phyloP scores from a whole-genome alignment of 2,888 invertebrate genomes.

The Sepioteuthis lessoniana region DNA sequence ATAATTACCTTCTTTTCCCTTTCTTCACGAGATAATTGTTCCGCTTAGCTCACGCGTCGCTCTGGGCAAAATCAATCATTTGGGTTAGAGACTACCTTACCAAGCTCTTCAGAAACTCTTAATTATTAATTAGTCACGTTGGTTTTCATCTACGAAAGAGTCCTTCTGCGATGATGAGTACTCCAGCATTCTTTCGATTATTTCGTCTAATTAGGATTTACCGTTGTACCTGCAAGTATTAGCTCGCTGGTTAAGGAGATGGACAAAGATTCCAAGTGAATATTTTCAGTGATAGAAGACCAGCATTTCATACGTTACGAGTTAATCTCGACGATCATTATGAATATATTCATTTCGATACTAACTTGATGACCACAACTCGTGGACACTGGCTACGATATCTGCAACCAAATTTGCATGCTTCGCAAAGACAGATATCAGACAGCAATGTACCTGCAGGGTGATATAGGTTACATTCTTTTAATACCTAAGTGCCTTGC shows the following conservation, averaged over 20 bases:
- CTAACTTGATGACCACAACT: no score
- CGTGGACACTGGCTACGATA: no score
- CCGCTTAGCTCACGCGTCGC: not conserved
- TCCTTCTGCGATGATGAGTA: conserved; percentile 1
- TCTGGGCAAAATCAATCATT: not conserved
- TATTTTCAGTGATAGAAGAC: no score
- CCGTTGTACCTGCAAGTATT: not conserved
- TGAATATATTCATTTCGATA: no score
- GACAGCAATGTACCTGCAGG: no score
- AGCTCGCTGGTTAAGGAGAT: not conserved
- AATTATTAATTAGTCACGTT: not conserved
- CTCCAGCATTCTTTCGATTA: not conserved
- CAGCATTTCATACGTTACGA: no score
- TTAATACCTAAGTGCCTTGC: no score
- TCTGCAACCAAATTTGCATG: no score
- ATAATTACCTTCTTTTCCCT: not conserved
- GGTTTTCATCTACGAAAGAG: not conserved
- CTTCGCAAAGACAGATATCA: no score
- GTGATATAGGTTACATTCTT: no score
- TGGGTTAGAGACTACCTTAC: not conserved
- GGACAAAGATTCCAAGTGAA: no score
- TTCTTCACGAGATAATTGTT: not conserved
- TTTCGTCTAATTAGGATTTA: not conserved
- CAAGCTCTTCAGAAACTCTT: not conserved
- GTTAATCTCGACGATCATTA: no score